Evolutionary conservation across 2,797 vertebrate genomes (phyloP), one percentile per base, ranked within the genome.

Genomic region (Taeniopygia guttata): DNA sequence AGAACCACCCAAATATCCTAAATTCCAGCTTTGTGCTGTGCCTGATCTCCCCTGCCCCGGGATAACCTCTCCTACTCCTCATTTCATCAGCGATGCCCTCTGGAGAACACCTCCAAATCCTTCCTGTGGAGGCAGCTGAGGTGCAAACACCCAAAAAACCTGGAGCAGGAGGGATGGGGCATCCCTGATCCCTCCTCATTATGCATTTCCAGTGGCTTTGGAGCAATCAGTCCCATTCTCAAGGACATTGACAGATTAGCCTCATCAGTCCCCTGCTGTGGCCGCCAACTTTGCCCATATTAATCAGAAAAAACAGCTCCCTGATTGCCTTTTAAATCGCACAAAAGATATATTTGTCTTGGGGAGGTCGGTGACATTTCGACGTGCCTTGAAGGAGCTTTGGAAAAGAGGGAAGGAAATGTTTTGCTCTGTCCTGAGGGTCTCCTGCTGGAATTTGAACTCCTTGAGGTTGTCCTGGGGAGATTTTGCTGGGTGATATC

Each of bases 181-280:
- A 55, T 91, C 96, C 91, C 91, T 78, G 87, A 4, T 64, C 42
- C 86, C 83, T 78, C 46, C 21, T 96, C 95, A 96, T 97, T 96
- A 91, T 93, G 85, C 68, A 5, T 64, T 91, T 76, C 79, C 70
- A 75, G 14, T 27, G 88, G 70, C 89, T 96, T 34, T 56, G 94
- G 94, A 95, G 95, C 96, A 97, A 97, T 98, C 97, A 98, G 16
- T 74, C 93, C 94, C 96, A 12, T 93, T 90, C 76, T 95, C 89
- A 78, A 95, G 97, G 97, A 97, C 97, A 95, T 76, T 98, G 97
- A 97, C 36, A 73, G 96, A 98, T 98, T 94, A 97, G 85, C 94
- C 81, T 97, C 97, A 98, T 98, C 97, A 97, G 94, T 96, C 96
- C 93, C 97, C 97, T 72, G 96, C 98, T 96, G 98, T 66, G 97